These are phyloP conservation scores for Brachypalpus laphriformis DNA, from an alignment of 2,888 invertebrate species.

Conservation along the genomic window DNA sequence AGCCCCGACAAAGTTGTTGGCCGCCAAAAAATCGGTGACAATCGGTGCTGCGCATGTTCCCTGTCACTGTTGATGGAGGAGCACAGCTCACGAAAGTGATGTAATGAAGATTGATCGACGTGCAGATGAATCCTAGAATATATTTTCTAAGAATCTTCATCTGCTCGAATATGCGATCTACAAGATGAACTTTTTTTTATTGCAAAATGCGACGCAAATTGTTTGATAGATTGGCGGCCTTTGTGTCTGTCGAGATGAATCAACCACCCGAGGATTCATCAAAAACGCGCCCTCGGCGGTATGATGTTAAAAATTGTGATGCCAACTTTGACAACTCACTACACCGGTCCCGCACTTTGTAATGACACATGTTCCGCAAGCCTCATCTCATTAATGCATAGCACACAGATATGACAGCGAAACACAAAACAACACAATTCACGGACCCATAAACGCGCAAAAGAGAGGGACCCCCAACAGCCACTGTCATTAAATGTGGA, in stretches of 20 bases:
- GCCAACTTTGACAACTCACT: slow-evolving; percentile 34
- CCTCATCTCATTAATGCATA: slow-evolving; percentile 59
- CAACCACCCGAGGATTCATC: slow-evolving; percentile 10
- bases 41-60: slow-evolving; percentile 47
- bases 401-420: slow-evolving; percentile 44
- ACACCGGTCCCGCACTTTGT: slow-evolving; percentile 9
- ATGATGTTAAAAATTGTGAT: not conserved
- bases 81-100: slow-evolving; percentile 51
- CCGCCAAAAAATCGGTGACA: slow-evolving; percentile 60
- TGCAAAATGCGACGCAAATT: slow-evolving; percentile 30
- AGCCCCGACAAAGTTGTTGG: slow-evolving; percentile 42
- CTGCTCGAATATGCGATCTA: not conserved
- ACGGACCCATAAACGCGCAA: slow-evolving; percentile 44
- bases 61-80: slow-evolving; percentile 69
- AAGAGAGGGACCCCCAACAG: slow-evolving; percentile 61
- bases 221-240: slow-evolving; percentile 58
- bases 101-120: slow-evolving; percentile 69
- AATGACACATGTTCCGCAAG: slow-evolving; percentile 11
- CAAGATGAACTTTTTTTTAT: not conserved
- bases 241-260: slow-evolving; percentile 50
- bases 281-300: slow-evolving; percentile 7
- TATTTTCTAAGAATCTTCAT: slow-evolving; percentile 52
- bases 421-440: slow-evolving; percentile 46
- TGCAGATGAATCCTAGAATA: slow-evolving; percentile 60
- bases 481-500: slow-evolving; percentile 64